Evolutionary conservation across 2,888 invertebrate species (phyloP).

Genomic region (Drosophila mimetica): DNA sequence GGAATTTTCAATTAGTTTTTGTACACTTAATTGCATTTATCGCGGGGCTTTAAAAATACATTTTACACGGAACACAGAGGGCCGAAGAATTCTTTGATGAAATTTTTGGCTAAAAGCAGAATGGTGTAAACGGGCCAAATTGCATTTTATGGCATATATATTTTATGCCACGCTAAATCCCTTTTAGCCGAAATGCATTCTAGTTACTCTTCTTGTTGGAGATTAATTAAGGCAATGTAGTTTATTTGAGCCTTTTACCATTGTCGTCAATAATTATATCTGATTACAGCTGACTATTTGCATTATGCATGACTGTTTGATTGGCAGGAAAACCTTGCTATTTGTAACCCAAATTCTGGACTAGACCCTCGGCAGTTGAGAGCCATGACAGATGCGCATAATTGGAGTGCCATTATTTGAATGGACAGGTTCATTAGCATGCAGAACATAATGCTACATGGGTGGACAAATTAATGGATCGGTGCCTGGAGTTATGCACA

Average conservation of each 20-base stretch:
- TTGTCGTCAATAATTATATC: slow-evolving; percentile 4
- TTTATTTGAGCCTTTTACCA: not conserved
- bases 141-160: slow-evolving; percentile 12
- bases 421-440: slow-evolving; percentile 32
- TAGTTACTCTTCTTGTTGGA: not conserved
- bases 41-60: slow-evolving; percentile 15
- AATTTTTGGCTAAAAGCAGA: slow-evolving; percentile 21
- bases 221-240: not conserved
- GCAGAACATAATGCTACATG: not conserved
- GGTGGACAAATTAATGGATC: slow-evolving; percentile 1
- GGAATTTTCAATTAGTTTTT: slow-evolving; percentile 58
- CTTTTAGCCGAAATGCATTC: no score
- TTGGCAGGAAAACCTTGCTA: not conserved
- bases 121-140: not conserved
- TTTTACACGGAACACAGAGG: not conserved
- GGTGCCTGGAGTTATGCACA: not conserved
- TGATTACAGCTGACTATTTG: slow-evolving; percentile 8
- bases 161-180: not conserved
- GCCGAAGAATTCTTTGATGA: not conserved
- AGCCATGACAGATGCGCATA: slow-evolving; percentile 17
- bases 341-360: not conserved
- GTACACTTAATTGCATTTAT: slow-evolving; percentile 39
- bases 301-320: slow-evolving; percentile 10
- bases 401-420: slow-evolving; percentile 27
- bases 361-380: not conserved